Percentiles rank a stretch among this genome's conserved stretches.
phyloP scores from a whole-genome alignment of 2,113 vertebrate genomes.

The Cathartes aura region DNA sequence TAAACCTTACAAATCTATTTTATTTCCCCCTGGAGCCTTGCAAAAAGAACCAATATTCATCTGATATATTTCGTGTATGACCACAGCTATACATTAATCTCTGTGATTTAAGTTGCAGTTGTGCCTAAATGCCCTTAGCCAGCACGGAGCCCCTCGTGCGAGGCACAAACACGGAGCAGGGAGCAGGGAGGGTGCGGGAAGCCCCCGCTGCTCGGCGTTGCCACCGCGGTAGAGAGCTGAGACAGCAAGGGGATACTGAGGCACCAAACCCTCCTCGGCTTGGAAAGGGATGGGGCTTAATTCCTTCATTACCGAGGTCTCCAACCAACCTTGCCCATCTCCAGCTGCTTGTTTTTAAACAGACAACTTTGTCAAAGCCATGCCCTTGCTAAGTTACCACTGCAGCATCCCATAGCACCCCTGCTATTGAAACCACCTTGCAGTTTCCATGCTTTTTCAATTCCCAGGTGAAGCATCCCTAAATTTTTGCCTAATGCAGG shows the following conservation, averaged over 20 bases:
- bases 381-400: neutral
- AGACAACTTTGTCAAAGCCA: neutral
- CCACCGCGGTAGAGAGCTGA: rapidly evolving
- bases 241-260: neutral
- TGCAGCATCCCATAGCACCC: neutral
- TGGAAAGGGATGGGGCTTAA: neutral
- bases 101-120: neutral
- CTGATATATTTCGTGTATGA: neutral
- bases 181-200: rapidly evolving
- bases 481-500: neutral
- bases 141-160: rapidly evolving
- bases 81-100: neutral
- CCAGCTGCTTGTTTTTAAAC: neutral
- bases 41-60: slow-evolving; percentile 27
- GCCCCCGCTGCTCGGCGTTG: rapidly evolving
- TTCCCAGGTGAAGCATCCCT: neutral
- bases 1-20: neutral
- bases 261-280: rapidly evolving
- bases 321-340: neutral
- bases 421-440: neutral
- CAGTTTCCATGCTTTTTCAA: neutral
- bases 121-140: neutral
- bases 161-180: rapidly evolving
- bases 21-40: neutral
- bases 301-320: rapidly evolving